Evolutionary conservation across 2,797 vertebrate genomes (phyloP).

Genomic region (Takifugu ocellatus): DNA sequence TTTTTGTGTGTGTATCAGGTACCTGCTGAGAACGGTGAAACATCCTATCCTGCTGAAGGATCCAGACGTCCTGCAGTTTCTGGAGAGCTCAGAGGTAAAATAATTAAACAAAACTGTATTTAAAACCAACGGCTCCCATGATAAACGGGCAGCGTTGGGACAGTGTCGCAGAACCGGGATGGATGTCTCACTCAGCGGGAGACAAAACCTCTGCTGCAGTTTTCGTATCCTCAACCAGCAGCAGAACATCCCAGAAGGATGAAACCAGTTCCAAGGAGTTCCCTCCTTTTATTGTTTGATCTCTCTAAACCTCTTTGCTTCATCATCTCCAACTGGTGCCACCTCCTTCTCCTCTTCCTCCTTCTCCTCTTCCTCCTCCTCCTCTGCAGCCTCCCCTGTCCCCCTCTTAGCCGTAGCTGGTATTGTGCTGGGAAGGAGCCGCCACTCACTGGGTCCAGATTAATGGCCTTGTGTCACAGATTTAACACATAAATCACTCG

Average conservation of each 20-base stretch:
- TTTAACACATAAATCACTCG: constrained; percentile 66
- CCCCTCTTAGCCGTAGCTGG: constrained; percentile 4
- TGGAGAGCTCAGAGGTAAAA: constrained; percentile 93
- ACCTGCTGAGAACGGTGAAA: constrained; percentile 91
- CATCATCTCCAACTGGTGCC: background rate
- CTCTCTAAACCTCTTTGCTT: constrained; percentile 27
- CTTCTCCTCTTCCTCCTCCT: background rate
- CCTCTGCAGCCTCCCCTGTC: background rate
- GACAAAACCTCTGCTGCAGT: background rate
- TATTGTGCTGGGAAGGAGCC: constrained; percentile 23
- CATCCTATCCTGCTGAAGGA: constrained; percentile 93
- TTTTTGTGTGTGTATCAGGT: constrained; percentile 71
- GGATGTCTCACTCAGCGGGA: background rate
- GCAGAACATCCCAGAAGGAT: constrained; percentile 20
- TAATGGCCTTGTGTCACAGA: constrained; percentile 60
- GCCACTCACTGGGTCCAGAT: constrained; percentile 39
- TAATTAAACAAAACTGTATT: no score
- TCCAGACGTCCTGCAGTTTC: constrained; percentile 91
- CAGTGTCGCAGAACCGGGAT: background rate
- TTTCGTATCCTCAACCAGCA: constrained; percentile 6
- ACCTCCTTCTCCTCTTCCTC: background rate
- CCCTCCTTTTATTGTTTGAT: constrained; percentile 32
- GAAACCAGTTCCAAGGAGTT: constrained; percentile 1
- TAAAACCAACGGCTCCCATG: background rate
- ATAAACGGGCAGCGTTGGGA: background rate